Conservation (phyloP, 2,113 vertebrate genomes). For the human region GRCh38 chr3:20296501-20297000, state of each 20-base stretch:
- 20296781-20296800: slow-evolving; percentile 77
- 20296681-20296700: slow-evolving; percentile 60
- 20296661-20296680: slow-evolving; percentile 43
- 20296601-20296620: background rate
- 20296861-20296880: slow-evolving; percentile 83
- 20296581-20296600: background rate
- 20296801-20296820: slow-evolving; percentile 80
- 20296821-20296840: slow-evolving; percentile 76
- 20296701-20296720: slow-evolving; percentile 47
- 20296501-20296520: background rate
- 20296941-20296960: slow-evolving; percentile 88
- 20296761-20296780: slow-evolving; percentile 79
- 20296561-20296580: slow-evolving; percentile 50
- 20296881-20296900: slow-evolving; percentile 83
- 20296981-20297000: slow-evolving; percentile 91
- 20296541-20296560: background rate
- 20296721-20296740: slow-evolving; percentile 72
- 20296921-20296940: slow-evolving; percentile 89
- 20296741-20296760: slow-evolving; percentile 79
- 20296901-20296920: slow-evolving; percentile 89
- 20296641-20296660: background rate
- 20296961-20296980: slow-evolving; percentile 93
- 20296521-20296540: background rate
- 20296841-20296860: slow-evolving; percentile 81
- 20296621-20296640: slow-evolving; percentile 50